Evolutionary conservation across 1,140 invertebrate genomes (phyloP).

Genomic region (Phortica variegata): DNA sequence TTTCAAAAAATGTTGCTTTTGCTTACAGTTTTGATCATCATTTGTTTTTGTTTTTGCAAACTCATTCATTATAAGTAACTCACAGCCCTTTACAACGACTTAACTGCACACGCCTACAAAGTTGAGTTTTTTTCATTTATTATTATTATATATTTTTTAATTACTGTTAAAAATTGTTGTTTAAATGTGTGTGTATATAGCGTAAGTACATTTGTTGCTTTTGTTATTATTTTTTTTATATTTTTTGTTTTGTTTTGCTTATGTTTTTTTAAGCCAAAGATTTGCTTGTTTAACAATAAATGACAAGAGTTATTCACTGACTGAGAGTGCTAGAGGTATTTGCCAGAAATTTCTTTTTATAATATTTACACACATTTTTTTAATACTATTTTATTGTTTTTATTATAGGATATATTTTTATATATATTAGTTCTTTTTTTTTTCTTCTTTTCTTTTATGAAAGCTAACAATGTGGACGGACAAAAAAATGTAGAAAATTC

Average conservation of each 20-base stretch:
- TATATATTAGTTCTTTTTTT: constrained; percentile 20
- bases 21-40: not conserved
- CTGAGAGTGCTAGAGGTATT: constrained; percentile 37
- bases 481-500: constrained; percentile 57
- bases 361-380: constrained; percentile 12
- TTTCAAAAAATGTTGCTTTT: no score
- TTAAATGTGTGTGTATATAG: no score
- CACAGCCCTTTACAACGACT: constrained; percentile 18
- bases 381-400: constrained; percentile 8
- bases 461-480: constrained; percentile 58
- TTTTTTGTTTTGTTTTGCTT: constrained; percentile 10
- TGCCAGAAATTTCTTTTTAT: no score
- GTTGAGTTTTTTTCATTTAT: no score
- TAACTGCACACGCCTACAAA: constrained; percentile 10
- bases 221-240: constrained; percentile 9
- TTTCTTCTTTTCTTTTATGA: constrained; percentile 42
- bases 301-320: constrained; percentile 17
- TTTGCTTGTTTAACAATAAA: constrained; percentile 7
- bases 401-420: constrained; percentile 22
- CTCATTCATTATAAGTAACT: constrained; percentile 10
- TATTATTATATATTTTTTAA: no score
- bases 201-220: not conserved
- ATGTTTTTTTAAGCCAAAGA: not conserved
- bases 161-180: no score
- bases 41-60: not conserved